Conservation (phyloP, 2,888 invertebrate genomes). For the Stenurella melanura region DNA sequence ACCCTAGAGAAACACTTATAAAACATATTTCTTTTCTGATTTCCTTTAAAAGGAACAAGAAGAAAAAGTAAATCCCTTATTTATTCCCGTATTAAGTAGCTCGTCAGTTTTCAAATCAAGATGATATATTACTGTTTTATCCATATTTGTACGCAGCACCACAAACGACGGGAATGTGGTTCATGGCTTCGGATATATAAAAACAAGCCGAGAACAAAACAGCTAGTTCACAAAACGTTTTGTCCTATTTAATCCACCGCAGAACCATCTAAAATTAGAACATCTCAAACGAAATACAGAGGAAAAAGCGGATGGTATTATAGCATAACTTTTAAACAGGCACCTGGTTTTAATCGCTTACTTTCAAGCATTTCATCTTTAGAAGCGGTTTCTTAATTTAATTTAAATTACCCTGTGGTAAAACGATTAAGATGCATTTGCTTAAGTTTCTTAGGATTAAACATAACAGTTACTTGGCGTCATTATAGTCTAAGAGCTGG, state of each 20-base stretch:
- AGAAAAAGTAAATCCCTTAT: conserved; percentile 7
- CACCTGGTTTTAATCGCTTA: neutral
- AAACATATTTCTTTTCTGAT: neutral
- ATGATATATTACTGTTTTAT: conserved; percentile 22
- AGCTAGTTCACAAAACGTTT: neutral
- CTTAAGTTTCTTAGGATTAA: neutral
- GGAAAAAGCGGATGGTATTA: neutral
- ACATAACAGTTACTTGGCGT: too few species aligned
- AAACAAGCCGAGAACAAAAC: neutral
- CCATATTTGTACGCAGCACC: neutral
- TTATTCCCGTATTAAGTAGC: conserved; percentile 17
- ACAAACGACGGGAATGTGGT: neutral
- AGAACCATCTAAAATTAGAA: neutral
- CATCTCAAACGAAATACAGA: neutral
- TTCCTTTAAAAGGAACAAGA: neutral
- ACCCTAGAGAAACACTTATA: neutral
- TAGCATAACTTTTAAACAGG: neutral
- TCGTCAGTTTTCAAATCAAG: conserved; percentile 29
- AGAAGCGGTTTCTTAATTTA: neutral
- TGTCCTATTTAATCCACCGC: conserved; percentile 3
- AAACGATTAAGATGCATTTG: neutral
- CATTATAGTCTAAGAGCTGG: too few species aligned
- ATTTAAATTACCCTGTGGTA: neutral
- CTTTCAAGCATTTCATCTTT: neutral
- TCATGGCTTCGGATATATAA: neutral